Evolutionary conservation across 2,113 vertebrate species (phyloP).

Genomic region (Callocephalon fimbriatum): DNA sequence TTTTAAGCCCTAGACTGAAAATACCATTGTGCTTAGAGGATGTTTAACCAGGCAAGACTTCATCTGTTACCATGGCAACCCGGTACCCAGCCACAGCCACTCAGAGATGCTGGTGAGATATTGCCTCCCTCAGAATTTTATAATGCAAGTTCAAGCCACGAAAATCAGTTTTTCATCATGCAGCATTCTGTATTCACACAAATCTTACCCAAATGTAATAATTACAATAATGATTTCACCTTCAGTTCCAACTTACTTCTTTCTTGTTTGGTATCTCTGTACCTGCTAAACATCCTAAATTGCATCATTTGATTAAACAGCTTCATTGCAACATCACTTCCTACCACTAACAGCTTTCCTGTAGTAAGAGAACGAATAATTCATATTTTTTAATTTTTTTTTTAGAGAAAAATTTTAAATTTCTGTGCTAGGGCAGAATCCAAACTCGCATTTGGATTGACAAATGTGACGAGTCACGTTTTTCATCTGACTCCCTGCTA

Average conservation of each 20-base stretch:
- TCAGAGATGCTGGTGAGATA: conserved; percentile 67
- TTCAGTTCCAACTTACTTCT: not conserved
- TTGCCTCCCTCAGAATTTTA: conserved; percentile 41
- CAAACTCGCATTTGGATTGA: not conserved
- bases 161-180: not conserved
- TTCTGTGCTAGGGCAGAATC: not conserved
- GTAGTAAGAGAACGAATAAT: not conserved
- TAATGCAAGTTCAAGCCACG: conserved; percentile 1
- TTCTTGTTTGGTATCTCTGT: not conserved
- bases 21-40: conserved; percentile 50
- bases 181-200: conserved; percentile 17
- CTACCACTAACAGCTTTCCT: not conserved
- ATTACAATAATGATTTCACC: conserved; percentile 15
- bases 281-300: not conserved
- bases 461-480: not conserved
- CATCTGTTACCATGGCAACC: conserved; percentile 84
- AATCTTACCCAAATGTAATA: conserved; percentile 28
- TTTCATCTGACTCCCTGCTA: not conserved
- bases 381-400: not conserved
- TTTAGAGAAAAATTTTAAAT: not conserved
- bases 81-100: conserved; percentile 70
- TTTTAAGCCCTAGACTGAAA: conserved; percentile 39
- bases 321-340: not conserved
- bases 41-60: conserved; percentile 55
- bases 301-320: not conserved